Conservation (phyloP, 92 coral and sea anemone species). For the Phenganax stokvisi region DNA sequence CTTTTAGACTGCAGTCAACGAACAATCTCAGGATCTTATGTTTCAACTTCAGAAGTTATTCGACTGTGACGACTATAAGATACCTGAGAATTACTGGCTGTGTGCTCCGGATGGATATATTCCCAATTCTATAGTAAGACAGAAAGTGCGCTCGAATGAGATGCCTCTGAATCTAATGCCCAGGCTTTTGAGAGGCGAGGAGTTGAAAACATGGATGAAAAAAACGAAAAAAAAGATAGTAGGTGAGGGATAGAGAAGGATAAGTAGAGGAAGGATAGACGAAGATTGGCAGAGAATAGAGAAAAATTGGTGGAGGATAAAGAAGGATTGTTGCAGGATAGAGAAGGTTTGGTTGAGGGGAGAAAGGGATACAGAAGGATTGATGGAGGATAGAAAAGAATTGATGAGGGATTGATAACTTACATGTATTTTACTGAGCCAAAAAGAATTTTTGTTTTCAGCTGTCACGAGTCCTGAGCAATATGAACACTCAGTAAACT, state of each 20-base stretch:
- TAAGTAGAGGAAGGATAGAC: neutral
- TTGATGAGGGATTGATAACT: too few relatives aligned
- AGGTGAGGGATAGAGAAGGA: neutral
- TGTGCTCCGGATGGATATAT: slow-evolving; percentile 91
- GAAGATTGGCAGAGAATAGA: neutral
- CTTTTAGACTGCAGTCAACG: neutral
- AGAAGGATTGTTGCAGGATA: too few relatives aligned
- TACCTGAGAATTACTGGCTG: slow-evolving; percentile 68
- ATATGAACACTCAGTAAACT: neutral
- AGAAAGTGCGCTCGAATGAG: slow-evolving; percentile 42
- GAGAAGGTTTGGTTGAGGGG: too few relatives aligned
- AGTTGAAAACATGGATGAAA: slow-evolving; percentile 9
- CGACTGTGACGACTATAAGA: slow-evolving; percentile 21
- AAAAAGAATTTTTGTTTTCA: neutral
- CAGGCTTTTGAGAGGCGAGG: slow-evolving; percentile 25
- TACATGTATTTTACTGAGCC: too few relatives aligned
- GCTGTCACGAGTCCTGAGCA: slow-evolving; percentile 11
- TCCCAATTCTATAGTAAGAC: slow-evolving; percentile 87
- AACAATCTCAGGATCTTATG: neutral
- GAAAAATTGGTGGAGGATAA: neutral
- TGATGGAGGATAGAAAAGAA: too few relatives aligned
- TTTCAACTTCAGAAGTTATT: slow-evolving; percentile 25
- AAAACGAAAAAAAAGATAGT: neutral
- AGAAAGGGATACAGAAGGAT: neutral
- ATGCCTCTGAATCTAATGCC: slow-evolving; percentile 55